These are phyloP conservation scores for Clarias fuscus DNA, from an alignment of 2,797 vertebrate species.

Conservation along the genomic window DNA sequence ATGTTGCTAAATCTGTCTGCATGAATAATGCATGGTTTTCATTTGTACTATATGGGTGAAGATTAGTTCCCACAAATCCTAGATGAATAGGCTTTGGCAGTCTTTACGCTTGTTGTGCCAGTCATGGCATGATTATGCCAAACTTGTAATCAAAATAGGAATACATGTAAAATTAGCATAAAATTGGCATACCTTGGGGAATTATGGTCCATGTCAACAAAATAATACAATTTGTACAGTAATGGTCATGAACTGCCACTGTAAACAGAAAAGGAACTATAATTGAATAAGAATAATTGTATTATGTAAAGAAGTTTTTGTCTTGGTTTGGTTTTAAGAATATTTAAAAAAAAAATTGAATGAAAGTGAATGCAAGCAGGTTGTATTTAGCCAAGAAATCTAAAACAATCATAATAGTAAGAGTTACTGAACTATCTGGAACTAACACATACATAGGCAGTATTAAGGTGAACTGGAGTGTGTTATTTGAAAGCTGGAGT, in stretches of 20 bases:
- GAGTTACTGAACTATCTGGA: too few species aligned
- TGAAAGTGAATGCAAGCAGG: too few species aligned
- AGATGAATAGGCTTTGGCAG: slow-evolving; percentile 33
- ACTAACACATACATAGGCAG: too few species aligned
- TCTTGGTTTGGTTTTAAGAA: background rate
- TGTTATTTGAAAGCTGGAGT: too few species aligned
- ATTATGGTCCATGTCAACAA: slow-evolving; percentile 2
- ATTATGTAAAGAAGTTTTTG: slow-evolving; percentile 2
- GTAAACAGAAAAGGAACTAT: background rate
- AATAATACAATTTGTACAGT: background rate
- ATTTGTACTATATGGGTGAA: slow-evolving; percentile 32
- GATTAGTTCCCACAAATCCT: slow-evolving; percentile 38
- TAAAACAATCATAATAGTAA: too few species aligned
- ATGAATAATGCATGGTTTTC: slow-evolving; percentile 49
- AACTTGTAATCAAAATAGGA: slow-evolving; percentile 23
- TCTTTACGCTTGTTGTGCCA: slow-evolving; percentile 20
- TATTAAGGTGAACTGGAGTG: too few species aligned
- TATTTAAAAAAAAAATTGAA: background rate
- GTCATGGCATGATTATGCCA: slow-evolving; percentile 25
- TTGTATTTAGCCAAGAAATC: too few species aligned
- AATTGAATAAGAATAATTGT: background rate
- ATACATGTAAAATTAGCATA: slow-evolving; percentile 15
- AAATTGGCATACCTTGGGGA: slow-evolving; percentile 7
- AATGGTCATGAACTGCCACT: background rate
- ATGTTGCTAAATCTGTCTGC: slow-evolving; percentile 33